Percentiles rank a stretch among this genome's conserved stretches.
Evolutionary conservation across 2,797 vertebrate species (phyloP).

Genomic region (Gephyroberyx darwinii): DNA sequence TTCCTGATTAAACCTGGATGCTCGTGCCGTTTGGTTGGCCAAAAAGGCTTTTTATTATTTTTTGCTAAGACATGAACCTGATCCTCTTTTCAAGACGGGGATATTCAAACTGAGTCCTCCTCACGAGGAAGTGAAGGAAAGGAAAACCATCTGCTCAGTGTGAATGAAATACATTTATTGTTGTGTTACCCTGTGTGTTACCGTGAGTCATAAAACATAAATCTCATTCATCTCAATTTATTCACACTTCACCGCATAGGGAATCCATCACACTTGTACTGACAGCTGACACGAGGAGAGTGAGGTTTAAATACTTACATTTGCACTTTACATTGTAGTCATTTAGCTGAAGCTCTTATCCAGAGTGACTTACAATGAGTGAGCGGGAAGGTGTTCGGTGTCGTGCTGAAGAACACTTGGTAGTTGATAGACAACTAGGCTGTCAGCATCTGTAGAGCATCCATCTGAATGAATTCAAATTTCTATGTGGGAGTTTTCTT

Average conservation of each 20-base stretch:
- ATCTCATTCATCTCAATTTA: constrained; percentile 53
- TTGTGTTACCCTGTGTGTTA: not conserved
- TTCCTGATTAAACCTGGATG: constrained; percentile 80
- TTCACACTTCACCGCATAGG: constrained; percentile 31
- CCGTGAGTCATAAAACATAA: constrained; percentile 36
- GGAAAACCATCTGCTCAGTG: constrained; percentile 8
- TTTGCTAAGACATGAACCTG: constrained; percentile 62
- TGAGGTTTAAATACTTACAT: constrained; percentile 36
- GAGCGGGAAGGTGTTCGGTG: constrained; percentile 15
- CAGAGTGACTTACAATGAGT: constrained; percentile 6
- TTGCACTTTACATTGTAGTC: constrained; percentile 46
- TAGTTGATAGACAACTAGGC: constrained; percentile 32
- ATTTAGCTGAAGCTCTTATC: constrained; percentile 32
- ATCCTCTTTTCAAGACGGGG: constrained; percentile 53
- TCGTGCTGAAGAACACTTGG: constrained; percentile 24
- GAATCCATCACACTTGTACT: constrained; percentile 47
- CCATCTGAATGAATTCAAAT: constrained; percentile 6
- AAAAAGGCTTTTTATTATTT: constrained; percentile 79
- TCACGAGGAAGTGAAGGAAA: not conserved
- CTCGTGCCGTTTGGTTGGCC: constrained; percentile 63
- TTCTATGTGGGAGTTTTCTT: constrained; percentile 3
- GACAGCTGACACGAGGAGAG: constrained; percentile 46
- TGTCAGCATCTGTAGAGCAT: constrained; percentile 9
- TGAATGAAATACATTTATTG: constrained; percentile 12
- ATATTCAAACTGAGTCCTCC: constrained; percentile 35